Evolutionary conservation across 2,113 vertebrate genomes (phyloP).

Genomic region (Zosterops borbonicus): DNA sequence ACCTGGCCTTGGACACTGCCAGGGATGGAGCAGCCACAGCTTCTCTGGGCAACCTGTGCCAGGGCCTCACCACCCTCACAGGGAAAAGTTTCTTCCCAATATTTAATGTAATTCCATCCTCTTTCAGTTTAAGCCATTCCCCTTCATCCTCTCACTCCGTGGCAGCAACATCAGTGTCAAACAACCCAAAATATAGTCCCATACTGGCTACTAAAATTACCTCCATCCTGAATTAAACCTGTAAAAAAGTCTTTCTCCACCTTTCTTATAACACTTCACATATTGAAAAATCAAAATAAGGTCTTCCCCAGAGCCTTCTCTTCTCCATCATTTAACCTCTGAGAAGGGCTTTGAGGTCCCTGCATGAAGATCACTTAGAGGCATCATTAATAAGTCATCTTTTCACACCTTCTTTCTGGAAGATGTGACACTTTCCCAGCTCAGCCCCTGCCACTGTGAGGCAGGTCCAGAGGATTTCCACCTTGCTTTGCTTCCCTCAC

Average conservation of each 20-base stretch:
- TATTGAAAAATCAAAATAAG: background rate
- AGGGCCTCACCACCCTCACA: accelerated
- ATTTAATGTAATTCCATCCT: background rate
- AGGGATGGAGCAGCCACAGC: background rate
- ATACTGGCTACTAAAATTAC: background rate
- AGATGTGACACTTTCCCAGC: background rate
- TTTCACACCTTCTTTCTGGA: background rate
- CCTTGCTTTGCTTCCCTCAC: background rate
- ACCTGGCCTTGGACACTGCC: background rate
- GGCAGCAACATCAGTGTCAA: background rate
- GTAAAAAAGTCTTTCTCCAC: background rate
- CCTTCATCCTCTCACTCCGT: background rate
- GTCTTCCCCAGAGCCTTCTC: background rate
- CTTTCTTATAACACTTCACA: background rate
- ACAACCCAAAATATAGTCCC: background rate
- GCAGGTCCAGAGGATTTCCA: background rate
- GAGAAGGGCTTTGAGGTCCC: background rate
- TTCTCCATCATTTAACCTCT: background rate
- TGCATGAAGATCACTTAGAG: background rate
- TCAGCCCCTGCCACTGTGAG: background rate
- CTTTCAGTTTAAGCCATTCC: background rate
- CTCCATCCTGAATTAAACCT: background rate
- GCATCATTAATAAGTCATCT: background rate
- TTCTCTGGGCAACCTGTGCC: background rate
- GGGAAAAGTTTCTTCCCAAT: background rate